Percentiles rank a stretch among this genome's conserved stretches.
Conservation (phyloP, 2,113 vertebrate species). For the Psephotus haematonotus region DNA sequence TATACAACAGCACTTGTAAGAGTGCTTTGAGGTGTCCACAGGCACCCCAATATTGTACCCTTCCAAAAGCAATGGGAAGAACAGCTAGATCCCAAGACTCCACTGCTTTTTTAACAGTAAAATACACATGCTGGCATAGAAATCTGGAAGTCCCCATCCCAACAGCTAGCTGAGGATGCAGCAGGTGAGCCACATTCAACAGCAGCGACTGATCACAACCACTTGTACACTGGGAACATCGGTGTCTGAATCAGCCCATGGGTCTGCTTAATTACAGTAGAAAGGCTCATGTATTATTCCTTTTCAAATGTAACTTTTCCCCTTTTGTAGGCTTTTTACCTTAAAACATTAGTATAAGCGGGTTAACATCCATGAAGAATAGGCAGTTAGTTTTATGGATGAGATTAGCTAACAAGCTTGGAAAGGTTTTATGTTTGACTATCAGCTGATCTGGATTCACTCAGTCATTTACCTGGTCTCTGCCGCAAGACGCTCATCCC, state of each 20-base stretch:
- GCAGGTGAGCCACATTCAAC: background rate
- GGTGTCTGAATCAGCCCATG: background rate
- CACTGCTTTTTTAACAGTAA: background rate
- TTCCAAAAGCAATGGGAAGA: background rate
- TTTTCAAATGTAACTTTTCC: background rate
- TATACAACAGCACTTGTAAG: background rate
- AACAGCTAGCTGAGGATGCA: background rate
- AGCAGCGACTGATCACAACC: rapidly evolving
- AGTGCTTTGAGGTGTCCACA: background rate
- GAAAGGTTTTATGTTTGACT: constrained; percentile 25
- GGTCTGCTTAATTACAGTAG: background rate
- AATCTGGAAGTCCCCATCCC: background rate
- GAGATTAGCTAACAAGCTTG: background rate
- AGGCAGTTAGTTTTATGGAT: constrained; percentile 12
- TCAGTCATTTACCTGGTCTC: background rate
- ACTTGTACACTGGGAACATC: rapidly evolving
- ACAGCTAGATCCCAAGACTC: background rate
- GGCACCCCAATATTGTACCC: background rate
- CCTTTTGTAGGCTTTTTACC: background rate
- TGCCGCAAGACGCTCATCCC: background rate
- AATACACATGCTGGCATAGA: background rate
- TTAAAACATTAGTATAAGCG: background rate
- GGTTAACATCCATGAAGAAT: constrained; percentile 33
- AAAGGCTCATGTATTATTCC: background rate
- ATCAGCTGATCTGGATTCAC: background rate